A percentile compares a stretch with the other conserved stretches of the same genome.
Evolutionary conservation across 2,113 vertebrate species (phyloP).

Genomic region (Amazona vittata): DNA sequence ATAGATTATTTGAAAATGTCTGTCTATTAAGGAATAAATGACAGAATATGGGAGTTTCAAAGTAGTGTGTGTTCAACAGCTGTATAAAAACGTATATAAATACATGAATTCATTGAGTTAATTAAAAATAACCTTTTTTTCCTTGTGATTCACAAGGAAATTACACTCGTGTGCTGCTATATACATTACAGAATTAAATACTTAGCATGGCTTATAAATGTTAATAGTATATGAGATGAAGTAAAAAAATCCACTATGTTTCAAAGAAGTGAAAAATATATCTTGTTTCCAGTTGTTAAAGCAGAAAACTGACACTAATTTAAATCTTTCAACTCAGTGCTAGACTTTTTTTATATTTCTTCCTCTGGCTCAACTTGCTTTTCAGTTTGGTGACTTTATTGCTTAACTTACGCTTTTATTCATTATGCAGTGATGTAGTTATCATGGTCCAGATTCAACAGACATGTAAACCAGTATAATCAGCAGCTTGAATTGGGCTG

Average conservation of each 20-base stretch:
- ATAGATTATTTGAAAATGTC: background rate
- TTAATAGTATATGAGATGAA: background rate
- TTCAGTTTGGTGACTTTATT: background rate
- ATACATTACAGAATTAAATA: background rate
- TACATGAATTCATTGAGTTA: background rate
- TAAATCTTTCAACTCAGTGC: background rate
- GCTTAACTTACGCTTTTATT: constrained; percentile 23
- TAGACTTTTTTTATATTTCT: background rate
- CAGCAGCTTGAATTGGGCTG: background rate
- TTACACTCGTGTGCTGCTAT: background rate
- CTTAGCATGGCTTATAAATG: background rate
- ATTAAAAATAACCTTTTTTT: background rate
- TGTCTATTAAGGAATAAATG: background rate
- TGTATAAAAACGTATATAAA: background rate
- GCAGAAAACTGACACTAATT: background rate
- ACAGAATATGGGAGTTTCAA: background rate
- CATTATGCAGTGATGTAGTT: background rate
- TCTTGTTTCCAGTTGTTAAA: background rate
- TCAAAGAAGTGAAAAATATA: background rate
- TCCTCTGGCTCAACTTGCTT: background rate
- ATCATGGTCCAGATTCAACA: background rate
- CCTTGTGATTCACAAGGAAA: background rate
- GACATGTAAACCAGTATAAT: background rate
- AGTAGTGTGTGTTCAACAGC: accelerated
- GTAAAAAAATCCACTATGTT: background rate